Conservation (phyloP, 1,140 invertebrate genomes). For the Charaxes varanes region DNA sequence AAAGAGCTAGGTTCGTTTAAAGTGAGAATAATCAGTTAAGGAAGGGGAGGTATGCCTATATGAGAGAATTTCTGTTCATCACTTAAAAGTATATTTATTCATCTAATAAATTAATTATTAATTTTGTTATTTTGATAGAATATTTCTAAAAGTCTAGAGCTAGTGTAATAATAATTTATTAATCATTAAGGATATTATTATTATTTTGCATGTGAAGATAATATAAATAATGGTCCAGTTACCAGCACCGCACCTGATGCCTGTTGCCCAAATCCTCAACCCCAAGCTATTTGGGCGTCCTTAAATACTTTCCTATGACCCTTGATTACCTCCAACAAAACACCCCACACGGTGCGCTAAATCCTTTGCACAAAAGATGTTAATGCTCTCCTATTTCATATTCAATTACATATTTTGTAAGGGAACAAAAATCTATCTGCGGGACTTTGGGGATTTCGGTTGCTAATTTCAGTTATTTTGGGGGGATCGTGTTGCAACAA, state of each 20-base stretch:
- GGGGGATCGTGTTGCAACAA: constrained; percentile 4
- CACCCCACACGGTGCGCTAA: constrained; percentile 49
- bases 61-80: too few species aligned
- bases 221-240: too few species aligned
- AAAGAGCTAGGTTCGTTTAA: too few species aligned
- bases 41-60: too few species aligned
- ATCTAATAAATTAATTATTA: too few species aligned
- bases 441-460: constrained; percentile 34
- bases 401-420: constrained; percentile 70
- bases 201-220: too few species aligned
- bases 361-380: constrained; percentile 63
- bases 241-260: constrained; percentile 28
- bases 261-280: constrained; percentile 20
- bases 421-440: constrained; percentile 54
- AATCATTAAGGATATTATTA: too few species aligned
- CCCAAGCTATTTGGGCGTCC: constrained; percentile 46
- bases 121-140: too few species aligned
- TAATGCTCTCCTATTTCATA: constrained; percentile 63
- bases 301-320: constrained; percentile 64
- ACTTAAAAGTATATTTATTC: too few species aligned
- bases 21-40: too few species aligned
- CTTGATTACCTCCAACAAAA: constrained; percentile 53
- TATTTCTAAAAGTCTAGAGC: too few species aligned
- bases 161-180: too few species aligned
- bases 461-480: constrained; percentile 30